These are phyloP conservation scores for Formicarius rufipectus DNA, from an alignment of 2,113 vertebrate genomes.

Conservation along the genomic window DNA sequence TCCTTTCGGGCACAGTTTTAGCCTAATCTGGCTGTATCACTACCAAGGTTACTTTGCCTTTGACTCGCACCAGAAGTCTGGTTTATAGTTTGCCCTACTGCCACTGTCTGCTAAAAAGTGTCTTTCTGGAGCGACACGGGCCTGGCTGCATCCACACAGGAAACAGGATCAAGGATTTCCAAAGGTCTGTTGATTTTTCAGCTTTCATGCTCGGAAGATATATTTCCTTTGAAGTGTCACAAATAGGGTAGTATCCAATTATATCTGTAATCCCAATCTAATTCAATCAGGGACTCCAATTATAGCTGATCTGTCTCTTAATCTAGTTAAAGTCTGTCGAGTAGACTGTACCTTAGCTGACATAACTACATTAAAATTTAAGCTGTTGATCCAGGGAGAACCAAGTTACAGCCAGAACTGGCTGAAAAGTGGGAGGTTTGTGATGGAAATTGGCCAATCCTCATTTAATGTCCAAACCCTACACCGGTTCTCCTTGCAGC, in stretches of 20 bases:
- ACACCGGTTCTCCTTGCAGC: not conserved
- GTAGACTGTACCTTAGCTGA: not conserved
- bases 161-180: constrained; percentile 29
- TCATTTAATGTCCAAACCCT: not conserved
- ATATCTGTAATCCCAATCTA: constrained; percentile 62
- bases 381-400: constrained; percentile 31
- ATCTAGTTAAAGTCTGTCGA: constrained; percentile 48
- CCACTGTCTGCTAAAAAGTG: not conserved
- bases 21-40: not conserved
- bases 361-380: constrained; percentile 22
- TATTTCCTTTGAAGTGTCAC: constrained; percentile 50
- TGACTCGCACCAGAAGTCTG: not conserved
- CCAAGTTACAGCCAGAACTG: not conserved
- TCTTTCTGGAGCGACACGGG: not conserved
- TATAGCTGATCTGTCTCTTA: constrained; percentile 45
- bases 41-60: not conserved
- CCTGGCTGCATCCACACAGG: not conserved
- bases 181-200: constrained; percentile 51
- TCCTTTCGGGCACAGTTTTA: constrained; percentile 18
- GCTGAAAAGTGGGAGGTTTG: not conserved
- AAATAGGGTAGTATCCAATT: constrained; percentile 53
- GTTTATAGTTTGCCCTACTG: not conserved
- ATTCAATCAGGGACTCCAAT: constrained; percentile 58
- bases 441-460: not conserved
- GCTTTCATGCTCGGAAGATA: constrained; percentile 27